Evolutionary conservation across 2,113 vertebrate species (phyloP).

Genomic region (Plestiodon gilberti): DNA sequence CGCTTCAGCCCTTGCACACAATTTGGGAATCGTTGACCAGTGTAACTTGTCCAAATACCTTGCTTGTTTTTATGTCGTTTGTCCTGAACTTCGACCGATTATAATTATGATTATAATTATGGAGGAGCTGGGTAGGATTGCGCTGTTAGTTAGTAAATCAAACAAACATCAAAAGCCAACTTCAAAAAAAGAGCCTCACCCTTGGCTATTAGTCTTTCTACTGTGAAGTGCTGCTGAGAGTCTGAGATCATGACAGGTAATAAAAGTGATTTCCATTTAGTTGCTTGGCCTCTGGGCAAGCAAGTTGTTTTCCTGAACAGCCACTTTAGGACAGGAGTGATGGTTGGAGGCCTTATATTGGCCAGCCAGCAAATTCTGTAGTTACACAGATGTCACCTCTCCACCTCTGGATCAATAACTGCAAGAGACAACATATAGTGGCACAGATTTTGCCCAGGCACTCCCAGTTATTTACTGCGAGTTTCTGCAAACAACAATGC

Average conservation of each 20-base stretch:
- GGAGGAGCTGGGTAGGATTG: too few relatives aligned
- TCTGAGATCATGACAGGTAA: neutral
- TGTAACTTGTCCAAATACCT: too few relatives aligned
- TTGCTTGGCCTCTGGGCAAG: neutral
- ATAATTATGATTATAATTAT: too few relatives aligned
- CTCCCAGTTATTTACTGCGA: neutral
- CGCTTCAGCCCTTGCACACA: too few relatives aligned
- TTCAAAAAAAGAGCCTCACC: neutral
- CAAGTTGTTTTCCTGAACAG: neutral
- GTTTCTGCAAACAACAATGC: neutral
- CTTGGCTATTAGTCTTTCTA: too few relatives aligned
- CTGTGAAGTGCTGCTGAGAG: too few relatives aligned
- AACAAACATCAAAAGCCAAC: too few relatives aligned
- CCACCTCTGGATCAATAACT: neutral
- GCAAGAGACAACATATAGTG: neutral
- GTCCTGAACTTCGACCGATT: too few relatives aligned
- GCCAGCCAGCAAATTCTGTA: too few relatives aligned
- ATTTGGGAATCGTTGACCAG: too few relatives aligned
- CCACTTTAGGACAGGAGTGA: neutral
- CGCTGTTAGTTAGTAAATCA: too few relatives aligned
- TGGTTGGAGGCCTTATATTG: neutral
- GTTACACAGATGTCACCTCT: neutral
- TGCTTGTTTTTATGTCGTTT: too few relatives aligned
- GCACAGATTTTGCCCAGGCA: neutral
- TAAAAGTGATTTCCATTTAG: neutral